Percentiles rank a stretch among this genome's conserved stretches.
Evolutionary conservation across 2,888 invertebrate genomes (phyloP).

Genomic region (Rhagium mordax): DNA sequence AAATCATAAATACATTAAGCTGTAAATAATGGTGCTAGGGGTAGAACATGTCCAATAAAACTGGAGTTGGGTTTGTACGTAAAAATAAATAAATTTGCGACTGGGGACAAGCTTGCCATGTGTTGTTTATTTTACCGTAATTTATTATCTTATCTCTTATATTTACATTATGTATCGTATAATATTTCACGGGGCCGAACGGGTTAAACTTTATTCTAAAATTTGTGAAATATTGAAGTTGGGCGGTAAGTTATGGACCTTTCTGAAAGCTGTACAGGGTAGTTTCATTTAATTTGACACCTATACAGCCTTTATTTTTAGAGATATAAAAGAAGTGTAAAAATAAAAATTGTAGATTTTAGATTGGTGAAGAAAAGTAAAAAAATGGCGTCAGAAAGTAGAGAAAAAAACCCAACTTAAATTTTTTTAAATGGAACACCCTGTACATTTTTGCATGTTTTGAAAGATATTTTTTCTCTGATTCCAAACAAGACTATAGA

Average conservation of each 20-base stretch:
- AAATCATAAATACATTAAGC: conserved; percentile 33
- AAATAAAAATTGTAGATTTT: too few relatives aligned
- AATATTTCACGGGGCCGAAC: neutral
- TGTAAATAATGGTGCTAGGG: conserved; percentile 28
- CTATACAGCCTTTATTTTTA: too few relatives aligned
- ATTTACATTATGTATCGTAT: neutral
- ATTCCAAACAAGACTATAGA: too few relatives aligned
- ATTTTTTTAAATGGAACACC: too few relatives aligned
- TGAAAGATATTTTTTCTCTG: too few relatives aligned
- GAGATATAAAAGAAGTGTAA: too few relatives aligned
- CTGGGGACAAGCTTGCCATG: conserved; percentile 8
- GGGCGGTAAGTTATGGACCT: neutral
- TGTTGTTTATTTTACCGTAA: conserved; percentile 28
- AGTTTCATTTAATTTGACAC: too few relatives aligned
- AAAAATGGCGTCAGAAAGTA: too few relatives aligned
- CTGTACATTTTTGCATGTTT: too few relatives aligned
- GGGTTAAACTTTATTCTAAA: neutral
- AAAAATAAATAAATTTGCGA: conserved; percentile 24
- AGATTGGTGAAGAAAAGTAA: too few relatives aligned
- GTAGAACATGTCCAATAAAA: conserved; percentile 28
- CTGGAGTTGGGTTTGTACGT: conserved; percentile 16
- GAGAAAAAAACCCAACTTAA: too few relatives aligned
- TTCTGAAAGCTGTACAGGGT: neutral
- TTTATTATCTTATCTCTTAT: conserved; percentile 26
- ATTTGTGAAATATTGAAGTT: conserved; percentile 8